phyloP scores from a whole-genome alignment of 2,113 vertebrate genomes.

The Prietella phreatophila region DNA sequence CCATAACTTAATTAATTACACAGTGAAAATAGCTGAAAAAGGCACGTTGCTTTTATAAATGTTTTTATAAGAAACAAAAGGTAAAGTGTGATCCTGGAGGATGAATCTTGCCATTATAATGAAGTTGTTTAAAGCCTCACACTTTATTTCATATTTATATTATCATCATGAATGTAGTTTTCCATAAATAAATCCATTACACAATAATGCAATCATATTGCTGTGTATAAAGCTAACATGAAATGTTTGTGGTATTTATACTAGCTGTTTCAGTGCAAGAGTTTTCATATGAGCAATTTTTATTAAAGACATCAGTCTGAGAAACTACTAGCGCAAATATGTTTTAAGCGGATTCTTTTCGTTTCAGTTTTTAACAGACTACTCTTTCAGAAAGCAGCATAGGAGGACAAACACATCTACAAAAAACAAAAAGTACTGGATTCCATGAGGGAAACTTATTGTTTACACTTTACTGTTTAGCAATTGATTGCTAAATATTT shows the following conservation, averaged over 20 bases:
- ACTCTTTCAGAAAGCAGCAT: no score
- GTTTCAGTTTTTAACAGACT: background rate
- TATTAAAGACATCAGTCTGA: background rate
- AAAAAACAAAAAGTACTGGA: no score
- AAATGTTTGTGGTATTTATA: background rate
- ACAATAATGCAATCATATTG: background rate
- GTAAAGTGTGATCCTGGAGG: background rate
- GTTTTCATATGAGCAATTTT: background rate
- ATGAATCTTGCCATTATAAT: background rate
- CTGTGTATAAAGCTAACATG: background rate
- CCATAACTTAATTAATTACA: background rate
- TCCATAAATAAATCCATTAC: no score
- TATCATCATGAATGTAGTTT: no score
- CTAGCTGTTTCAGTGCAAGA: no score
- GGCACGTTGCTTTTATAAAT: no score
- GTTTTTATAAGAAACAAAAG: no score
- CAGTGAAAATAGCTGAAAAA: background rate
- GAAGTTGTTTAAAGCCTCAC: background rate
- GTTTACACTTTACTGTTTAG: no score
- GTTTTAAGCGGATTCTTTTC: background rate
- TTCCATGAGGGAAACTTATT: no score
- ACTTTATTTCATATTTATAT: background rate
- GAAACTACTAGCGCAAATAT: background rate
- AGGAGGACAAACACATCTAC: no score
- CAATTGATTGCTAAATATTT: no score